Conservation (phyloP, 2,888 invertebrate species). For the Thymelicus sylvestris region DNA sequence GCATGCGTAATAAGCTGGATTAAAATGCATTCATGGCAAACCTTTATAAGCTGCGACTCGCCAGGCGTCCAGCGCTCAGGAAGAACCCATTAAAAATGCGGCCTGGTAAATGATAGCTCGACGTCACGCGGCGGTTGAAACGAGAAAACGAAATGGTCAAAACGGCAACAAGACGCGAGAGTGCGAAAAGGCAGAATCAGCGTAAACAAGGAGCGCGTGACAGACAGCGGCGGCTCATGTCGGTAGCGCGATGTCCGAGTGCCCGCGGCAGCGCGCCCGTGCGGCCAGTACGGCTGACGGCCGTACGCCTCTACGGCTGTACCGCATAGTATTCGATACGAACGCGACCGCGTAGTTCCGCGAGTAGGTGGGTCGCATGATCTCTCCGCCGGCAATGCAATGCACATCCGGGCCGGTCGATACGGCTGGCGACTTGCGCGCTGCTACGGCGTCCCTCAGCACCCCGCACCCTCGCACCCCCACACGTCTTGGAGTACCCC, state of each 20-base stretch:
- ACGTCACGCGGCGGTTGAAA: constrained; percentile 36
- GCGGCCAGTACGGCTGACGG: constrained; percentile 18
- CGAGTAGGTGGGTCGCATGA: constrained; percentile 68
- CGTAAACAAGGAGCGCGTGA: constrained; percentile 40
- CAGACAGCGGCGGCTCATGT: constrained; percentile 40
- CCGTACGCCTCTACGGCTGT: constrained; percentile 13
- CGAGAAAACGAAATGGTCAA: constrained; percentile 37
- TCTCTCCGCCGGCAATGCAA: constrained; percentile 73
- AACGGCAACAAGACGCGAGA: not conserved
- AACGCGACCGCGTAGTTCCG: constrained; percentile 58
- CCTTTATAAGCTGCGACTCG: constrained; percentile 39
- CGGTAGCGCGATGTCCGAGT: constrained; percentile 32
- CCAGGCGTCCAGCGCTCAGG: constrained; percentile 33
- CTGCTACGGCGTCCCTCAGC: constrained; percentile 61
- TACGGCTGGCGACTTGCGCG: constrained; percentile 80
- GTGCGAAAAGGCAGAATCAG: constrained; percentile 31
- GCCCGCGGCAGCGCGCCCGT: constrained; percentile 37
- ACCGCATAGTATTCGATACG: constrained; percentile 47
- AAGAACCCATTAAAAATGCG: constrained; percentile 19
- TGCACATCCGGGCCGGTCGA: constrained; percentile 83
- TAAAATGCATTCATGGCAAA: constrained; percentile 31
- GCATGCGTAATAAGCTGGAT: constrained; percentile 11
- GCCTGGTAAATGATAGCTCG: constrained; percentile 22
- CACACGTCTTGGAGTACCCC: constrained; percentile 52
- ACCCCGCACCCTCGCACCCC: constrained; percentile 56